phyloP scores from a whole-genome alignment of 2,888 invertebrate species.

The Halictus ligatus region DNA sequence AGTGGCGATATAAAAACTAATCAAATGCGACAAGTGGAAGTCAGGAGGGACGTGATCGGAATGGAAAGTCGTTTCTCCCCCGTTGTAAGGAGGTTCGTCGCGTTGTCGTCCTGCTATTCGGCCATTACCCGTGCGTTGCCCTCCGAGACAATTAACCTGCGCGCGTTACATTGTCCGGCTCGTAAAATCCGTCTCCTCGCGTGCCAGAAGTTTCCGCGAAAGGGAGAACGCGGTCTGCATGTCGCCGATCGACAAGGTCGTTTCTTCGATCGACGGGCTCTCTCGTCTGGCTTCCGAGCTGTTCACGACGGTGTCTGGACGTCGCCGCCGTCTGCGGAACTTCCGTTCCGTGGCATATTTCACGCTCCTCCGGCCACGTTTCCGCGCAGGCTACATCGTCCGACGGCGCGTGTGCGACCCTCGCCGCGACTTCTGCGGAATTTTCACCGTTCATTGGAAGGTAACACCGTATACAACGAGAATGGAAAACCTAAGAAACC shows the following conservation, averaged over 20 bases:
- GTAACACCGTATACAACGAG: not conserved
- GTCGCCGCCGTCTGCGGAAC: slow-evolving; percentile 73
- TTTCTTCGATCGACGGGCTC: slow-evolving; percentile 67
- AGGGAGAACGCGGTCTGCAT: slow-evolving; percentile 78
- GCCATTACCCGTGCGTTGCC: slow-evolving; percentile 67
- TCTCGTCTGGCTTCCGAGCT: slow-evolving; percentile 78
- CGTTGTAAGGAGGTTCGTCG: slow-evolving; percentile 35
- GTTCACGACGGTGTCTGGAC: slow-evolving; percentile 61
- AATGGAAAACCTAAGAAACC: not conserved
- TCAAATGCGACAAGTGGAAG: slow-evolving; percentile 30
- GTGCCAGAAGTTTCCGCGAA: slow-evolving; percentile 78
- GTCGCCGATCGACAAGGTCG: slow-evolving; percentile 78
- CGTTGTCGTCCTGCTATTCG: slow-evolving; percentile 51
- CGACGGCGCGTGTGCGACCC: slow-evolving; percentile 32
- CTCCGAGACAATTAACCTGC: slow-evolving; percentile 63
- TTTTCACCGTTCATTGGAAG: not conserved
- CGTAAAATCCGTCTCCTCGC: slow-evolving; percentile 68
- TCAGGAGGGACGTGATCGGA: slow-evolving; percentile 42
- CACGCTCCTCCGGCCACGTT: slow-evolving; percentile 71
- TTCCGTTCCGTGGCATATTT: slow-evolving; percentile 76
- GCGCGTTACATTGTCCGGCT: slow-evolving; percentile 59
- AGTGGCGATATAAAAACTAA: not conserved
- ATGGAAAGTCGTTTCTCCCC: slow-evolving; percentile 26
- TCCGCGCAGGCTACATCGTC: slow-evolving; percentile 64
- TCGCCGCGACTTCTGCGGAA: slow-evolving; percentile 20